phyloP scores from a whole-genome alignment of 2,888 invertebrate genomes.

The Limulus polyphemus region DNA sequence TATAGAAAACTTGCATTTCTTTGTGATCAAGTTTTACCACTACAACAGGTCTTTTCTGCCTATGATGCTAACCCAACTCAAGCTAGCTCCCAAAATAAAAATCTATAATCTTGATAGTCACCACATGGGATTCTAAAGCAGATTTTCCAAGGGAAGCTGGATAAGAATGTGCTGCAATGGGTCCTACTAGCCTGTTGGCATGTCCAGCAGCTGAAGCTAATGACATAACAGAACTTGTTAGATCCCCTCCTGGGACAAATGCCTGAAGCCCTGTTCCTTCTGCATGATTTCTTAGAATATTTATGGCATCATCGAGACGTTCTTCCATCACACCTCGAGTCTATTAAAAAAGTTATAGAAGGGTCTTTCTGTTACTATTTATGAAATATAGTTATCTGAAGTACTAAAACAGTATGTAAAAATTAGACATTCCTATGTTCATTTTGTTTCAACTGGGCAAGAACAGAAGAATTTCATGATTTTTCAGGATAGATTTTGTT shows the following conservation, averaged over 20 bases:
- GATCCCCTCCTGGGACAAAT: background rate
- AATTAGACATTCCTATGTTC: too few species aligned
- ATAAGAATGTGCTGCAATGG: constrained; percentile 29
- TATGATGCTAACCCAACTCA: too few species aligned
- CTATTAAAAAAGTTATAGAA: background rate
- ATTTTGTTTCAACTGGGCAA: too few species aligned
- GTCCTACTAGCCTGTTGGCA: constrained; percentile 41
- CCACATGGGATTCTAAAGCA: constrained; percentile 32
- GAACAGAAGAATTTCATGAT: too few species aligned
- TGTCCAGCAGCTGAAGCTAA: constrained; percentile 28
- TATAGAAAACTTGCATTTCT: too few species aligned
- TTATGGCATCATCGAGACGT: constrained; percentile 85
- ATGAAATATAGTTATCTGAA: too few species aligned
- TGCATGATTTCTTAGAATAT: constrained; percentile 84
- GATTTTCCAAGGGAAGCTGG: constrained; percentile 28
- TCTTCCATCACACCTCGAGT: constrained; percentile 58
- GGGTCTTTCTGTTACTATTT: too few species aligned
- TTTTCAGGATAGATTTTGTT: too few species aligned
- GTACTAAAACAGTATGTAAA: too few species aligned
- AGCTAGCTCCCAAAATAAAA: too few species aligned
- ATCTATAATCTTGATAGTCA: constrained; percentile 8
- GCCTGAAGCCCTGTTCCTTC: constrained; percentile 51
- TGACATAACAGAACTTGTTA: background rate
- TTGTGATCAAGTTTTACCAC: too few species aligned
- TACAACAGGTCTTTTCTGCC: too few species aligned